These are phyloP conservation scores for Caenorhabditis angaria DNA, from an alignment of 2,888 invertebrate genomes.

Conservation along the genomic window DNA sequence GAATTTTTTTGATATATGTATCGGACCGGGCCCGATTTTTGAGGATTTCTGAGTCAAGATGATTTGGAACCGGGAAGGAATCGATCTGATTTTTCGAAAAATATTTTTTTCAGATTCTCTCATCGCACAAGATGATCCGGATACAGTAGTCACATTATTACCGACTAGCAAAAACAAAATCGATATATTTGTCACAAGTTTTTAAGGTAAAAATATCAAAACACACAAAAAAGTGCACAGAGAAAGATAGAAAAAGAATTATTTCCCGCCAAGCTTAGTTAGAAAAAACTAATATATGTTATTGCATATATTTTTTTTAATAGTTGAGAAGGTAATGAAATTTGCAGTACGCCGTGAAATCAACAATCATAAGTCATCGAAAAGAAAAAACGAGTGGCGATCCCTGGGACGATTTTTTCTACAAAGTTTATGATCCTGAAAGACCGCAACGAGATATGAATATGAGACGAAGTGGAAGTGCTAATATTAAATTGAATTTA, in stretches of 20 bases:
- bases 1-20: too few relatives aligned
- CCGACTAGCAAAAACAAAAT: not conserved
- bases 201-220: not conserved
- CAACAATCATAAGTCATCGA: slow-evolving; percentile 26
- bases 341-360: slow-evolving; percentile 40
- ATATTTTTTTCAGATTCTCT: not conserved
- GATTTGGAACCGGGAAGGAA: too few relatives aligned
- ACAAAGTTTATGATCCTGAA: slow-evolving; percentile 27
- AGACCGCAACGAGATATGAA: slow-evolving; percentile 24
- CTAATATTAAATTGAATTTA: slow-evolving; percentile 14
- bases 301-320: too few relatives aligned
- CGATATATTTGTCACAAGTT: not conserved
- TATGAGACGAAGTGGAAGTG: slow-evolving; percentile 10
- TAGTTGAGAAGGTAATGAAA: too few relatives aligned
- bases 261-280: too few relatives aligned
- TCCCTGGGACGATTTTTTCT: slow-evolving; percentile 41
- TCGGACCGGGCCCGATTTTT: too few relatives aligned
- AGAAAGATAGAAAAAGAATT: too few relatives aligned
- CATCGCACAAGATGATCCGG: not conserved
- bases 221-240: too few relatives aligned
- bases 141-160: not conserved
- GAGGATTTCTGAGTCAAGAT: too few relatives aligned
- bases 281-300: too few relatives aligned
- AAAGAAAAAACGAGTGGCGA: slow-evolving; percentile 32
- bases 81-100: not conserved